Base-by-base conservation (phyloP, 2,888 invertebrate genomes). In the Acheta domesticus region DNA sequence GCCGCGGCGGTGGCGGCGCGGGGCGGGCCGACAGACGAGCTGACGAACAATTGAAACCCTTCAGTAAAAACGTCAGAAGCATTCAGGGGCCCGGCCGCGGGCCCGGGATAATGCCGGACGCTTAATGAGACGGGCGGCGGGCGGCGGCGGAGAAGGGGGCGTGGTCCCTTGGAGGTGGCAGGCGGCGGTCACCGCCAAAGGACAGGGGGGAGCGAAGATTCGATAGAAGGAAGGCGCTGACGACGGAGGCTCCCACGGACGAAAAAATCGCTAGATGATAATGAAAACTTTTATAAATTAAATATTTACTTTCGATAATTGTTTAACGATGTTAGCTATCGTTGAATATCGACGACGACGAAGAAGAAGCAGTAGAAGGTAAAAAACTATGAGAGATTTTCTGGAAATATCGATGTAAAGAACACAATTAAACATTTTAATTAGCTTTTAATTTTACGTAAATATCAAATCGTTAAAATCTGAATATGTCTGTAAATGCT, bases 21-120 rank as follows among this genome's bases (percentile, higher is more conserved):
- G 62, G 62, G 62, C 62, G 62, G 62, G 11, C 62, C 62, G 62
- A 36, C 62, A 62, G 16, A 62, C 16, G n/a, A 14, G 62, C 62
- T 62, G 62, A 62, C 62, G 62, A 62, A 62, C 62, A 62, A 62
- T 62, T 62, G 62, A 62, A 62, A 62, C 62, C 62, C 62, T 62
- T 62, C 62, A 62, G 62, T 62, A 62, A 62, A 62, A 62, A 62
- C 62, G 62, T 62, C 62, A 62, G 62, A n/a, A 62, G 62, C 62
- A 62, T 62, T 62, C 62, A 62, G 62, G 11, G 62, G 62, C n/a
- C 8, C 8, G 62, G 62, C 62, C n/a, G 62, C 62, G 16, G 62
- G 36, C 36, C 62, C 62, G 62, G 62, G 62, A 62, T 62, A 62
- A 62, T 62, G 62, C 62, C 62, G 62, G 16, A n/a, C 14, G 62